phyloP scores from a whole-genome alignment of 2,888 invertebrate species.

The Norana najaformis region DNA sequence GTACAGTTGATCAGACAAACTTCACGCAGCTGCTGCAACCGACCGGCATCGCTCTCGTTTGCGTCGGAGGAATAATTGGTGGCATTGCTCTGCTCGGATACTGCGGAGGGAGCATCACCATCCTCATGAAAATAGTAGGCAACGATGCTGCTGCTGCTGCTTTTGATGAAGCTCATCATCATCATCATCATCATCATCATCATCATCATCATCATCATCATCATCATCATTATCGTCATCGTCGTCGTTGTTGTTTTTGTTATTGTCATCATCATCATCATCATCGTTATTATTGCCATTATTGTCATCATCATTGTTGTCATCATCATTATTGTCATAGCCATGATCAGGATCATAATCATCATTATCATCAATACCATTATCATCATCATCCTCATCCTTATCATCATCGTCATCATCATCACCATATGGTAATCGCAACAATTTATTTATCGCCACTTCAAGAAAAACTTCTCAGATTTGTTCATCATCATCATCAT shows the following conservation, averaged over 20 bases:
- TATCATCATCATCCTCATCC: slow-evolving; percentile 14
- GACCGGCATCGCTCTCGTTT: slow-evolving; percentile 10
- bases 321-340: not conserved
- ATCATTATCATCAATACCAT: slow-evolving; percentile 19
- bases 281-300: not conserved
- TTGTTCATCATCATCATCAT: not conserved
- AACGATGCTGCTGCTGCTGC: not conserved
- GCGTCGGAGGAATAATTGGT: slow-evolving; percentile 24
- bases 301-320: not conserved
- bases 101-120: not conserved
- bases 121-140: not conserved
- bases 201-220: slow-evolving; percentile 4
- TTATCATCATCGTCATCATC: not conserved
- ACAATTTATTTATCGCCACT: too few relatives aligned
- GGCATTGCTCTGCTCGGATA: slow-evolving; percentile 27
- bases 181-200: not conserved
- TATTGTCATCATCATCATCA: not conserved
- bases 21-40: slow-evolving; percentile 23
- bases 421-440: too few relatives aligned
- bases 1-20: not conserved
- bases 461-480: too few relatives aligned
- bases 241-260: not conserved
- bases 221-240: not conserved
- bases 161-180: not conserved
- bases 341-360: slow-evolving; percentile 18